Evolutionary conservation across 2,888 invertebrate species (phyloP).

Genomic region (Eilema depressum): DNA sequence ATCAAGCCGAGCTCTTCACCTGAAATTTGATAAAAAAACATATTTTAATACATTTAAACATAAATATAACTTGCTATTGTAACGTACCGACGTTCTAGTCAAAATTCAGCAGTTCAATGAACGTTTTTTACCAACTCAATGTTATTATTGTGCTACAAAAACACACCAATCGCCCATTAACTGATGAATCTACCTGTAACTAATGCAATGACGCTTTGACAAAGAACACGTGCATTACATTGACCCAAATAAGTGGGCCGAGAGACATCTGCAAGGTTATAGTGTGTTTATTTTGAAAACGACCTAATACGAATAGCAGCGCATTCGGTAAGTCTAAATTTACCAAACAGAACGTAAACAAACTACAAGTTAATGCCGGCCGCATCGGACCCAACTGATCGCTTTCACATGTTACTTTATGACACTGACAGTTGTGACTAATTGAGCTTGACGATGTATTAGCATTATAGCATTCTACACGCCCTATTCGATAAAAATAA

Average conservation of each 20-base stretch:
- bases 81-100: not conserved
- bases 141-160: constrained; percentile 38
- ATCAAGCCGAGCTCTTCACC: constrained; percentile 82
- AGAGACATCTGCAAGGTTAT: constrained; percentile 82
- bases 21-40: constrained; percentile 59
- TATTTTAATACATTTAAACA: constrained; percentile 20
- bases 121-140: constrained; percentile 36
- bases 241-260: constrained; percentile 82
- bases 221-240: constrained; percentile 81
- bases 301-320: constrained; percentile 80
- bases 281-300: constrained; percentile 83
- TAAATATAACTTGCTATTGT: constrained; percentile 8
- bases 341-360: constrained; percentile 84
- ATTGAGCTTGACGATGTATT: constrained; percentile 71
- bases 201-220: constrained; percentile 67
- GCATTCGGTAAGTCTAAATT: constrained; percentile 81
- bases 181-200: constrained; percentile 52
- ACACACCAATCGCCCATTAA: constrained; percentile 39
- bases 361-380: constrained; percentile 74
- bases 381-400: constrained; percentile 61
- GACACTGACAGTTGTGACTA: constrained; percentile 71
- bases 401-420: constrained; percentile 72
- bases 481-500: constrained; percentile 72
- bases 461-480: constrained; percentile 59
- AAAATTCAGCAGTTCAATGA: constrained; percentile 27